A percentile compares a stretch with the other conserved stretches of the same genome.
Conservation (phyloP, 2,888 invertebrate species). For the Steinernema carpocapsae region DNA sequence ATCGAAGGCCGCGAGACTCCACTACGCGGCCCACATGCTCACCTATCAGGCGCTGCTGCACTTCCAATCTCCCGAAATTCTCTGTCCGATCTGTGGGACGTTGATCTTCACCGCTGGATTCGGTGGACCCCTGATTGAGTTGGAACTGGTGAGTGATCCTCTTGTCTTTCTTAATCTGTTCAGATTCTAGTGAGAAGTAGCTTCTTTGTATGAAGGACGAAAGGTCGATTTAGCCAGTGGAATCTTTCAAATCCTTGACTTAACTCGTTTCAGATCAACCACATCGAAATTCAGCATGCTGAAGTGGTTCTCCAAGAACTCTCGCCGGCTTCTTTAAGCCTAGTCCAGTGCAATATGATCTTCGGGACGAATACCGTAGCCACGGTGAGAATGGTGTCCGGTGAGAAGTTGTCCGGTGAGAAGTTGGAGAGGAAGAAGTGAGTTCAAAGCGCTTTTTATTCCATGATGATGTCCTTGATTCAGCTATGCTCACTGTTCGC, state of each 20-base stretch:
- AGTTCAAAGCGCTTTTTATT: background rate
- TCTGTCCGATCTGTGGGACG: conserved; percentile 13
- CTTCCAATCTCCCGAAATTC: conserved; percentile 7
- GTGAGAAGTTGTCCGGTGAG: background rate
- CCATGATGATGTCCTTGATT: background rate
- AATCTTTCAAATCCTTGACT: no score
- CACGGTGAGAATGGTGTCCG: background rate
- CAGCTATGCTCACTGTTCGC: conserved; percentile 1
- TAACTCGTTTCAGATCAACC: conserved; percentile 15
- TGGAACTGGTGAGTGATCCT: conserved; percentile 7
- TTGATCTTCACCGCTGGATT: conserved; percentile 7
- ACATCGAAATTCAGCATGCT: conserved; percentile 16
- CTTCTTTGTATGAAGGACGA: no score
- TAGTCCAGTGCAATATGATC: conserved; percentile 4
- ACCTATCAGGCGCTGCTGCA: conserved; percentile 16
- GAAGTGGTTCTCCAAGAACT: conserved; percentile 7
- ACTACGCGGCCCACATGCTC: conserved; percentile 22
- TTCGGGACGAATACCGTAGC: background rate
- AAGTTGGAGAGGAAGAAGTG: conserved; percentile 19
- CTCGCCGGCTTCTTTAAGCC: background rate
- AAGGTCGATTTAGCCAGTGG: background rate
- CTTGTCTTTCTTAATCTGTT: no score
- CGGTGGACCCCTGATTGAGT: conserved; percentile 16
- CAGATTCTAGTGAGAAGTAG: no score
- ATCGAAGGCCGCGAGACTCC: conserved; percentile 8